A percentile compares a stretch with the other conserved stretches of the same genome.
Conservation (phyloP, 2,888 invertebrate species). For the Rotaria socialis region DNA sequence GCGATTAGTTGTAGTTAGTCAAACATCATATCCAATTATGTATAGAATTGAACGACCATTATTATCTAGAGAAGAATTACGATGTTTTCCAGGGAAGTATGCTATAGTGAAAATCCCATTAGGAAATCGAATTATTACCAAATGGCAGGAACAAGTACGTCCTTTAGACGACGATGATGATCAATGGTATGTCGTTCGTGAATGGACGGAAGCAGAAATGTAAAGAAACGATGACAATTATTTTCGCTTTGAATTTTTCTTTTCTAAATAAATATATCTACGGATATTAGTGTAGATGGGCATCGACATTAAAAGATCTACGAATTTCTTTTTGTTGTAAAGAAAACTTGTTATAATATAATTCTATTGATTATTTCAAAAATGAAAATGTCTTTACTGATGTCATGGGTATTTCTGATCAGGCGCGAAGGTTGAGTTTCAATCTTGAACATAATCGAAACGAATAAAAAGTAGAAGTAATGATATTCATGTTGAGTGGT, state of each 20-base stretch:
- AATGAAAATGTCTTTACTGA: not conserved
- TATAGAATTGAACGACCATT: not conserved
- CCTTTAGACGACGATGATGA: not conserved
- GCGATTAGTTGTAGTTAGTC: not conserved
- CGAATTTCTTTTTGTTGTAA: no score
- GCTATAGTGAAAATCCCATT: not conserved
- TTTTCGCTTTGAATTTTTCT: no score
- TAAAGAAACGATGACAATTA: not conserved
- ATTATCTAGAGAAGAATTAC: not conserved
- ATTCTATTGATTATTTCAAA: no score
- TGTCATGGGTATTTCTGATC: not conserved
- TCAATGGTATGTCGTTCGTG: slow-evolving; percentile 10
- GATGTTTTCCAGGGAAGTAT: not conserved
- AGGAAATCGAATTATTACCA: not conserved
- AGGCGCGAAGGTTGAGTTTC: not conserved
- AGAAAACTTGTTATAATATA: no score
- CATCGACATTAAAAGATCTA: no score
- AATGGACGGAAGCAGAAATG: slow-evolving; percentile 17
- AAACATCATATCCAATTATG: not conserved
- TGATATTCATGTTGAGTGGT: not conserved
- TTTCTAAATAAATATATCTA: no score
- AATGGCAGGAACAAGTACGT: slow-evolving; percentile 14
- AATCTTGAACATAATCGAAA: not conserved
- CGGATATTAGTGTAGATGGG: no score
- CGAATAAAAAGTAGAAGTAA: not conserved